Conservation (phyloP, 2,888 invertebrate genomes). For the Formica aserva region DNA sequence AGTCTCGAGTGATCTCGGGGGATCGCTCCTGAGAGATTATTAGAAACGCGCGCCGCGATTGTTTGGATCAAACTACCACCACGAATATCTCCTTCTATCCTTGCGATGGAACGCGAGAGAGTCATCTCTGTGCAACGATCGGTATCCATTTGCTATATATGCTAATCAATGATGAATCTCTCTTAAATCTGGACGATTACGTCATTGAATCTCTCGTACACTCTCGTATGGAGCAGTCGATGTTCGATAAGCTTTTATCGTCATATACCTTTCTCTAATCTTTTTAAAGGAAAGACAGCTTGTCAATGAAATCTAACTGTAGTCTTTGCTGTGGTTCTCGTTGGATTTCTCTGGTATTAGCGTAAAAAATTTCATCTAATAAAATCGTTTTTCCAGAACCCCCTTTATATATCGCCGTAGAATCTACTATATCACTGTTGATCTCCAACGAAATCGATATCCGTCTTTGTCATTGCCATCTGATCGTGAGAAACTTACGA, state of each 20-base stretch:
- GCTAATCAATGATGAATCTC: constrained; percentile 70
- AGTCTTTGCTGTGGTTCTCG: neutral
- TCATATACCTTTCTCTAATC: neutral
- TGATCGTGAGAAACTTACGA: constrained; percentile 60
- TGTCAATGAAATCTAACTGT: neutral
- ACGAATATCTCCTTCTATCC: constrained; percentile 56
- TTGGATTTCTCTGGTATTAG: neutral
- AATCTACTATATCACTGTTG: constrained; percentile 46
- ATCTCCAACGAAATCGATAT: constrained; percentile 10
- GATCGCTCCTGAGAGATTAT: constrained; percentile 45
- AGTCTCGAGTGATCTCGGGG: neutral
- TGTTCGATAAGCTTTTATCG: neutral
- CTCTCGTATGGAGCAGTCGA: neutral
- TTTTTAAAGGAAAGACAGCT: neutral
- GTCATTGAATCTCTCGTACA: constrained; percentile 59
- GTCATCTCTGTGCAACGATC: constrained; percentile 58
- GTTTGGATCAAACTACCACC: constrained; percentile 63
- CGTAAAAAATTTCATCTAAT: constrained; percentile 17
- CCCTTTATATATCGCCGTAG: neutral
- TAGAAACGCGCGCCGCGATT: constrained; percentile 56
- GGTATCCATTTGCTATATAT: constrained; percentile 60
- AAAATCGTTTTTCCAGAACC: neutral
- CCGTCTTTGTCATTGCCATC: constrained; percentile 40
- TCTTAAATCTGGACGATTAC: constrained; percentile 44
- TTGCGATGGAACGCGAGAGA: constrained; percentile 66